phyloP scores from a whole-genome alignment of 2,113 vertebrate species.

The Mugil cephalus region DNA sequence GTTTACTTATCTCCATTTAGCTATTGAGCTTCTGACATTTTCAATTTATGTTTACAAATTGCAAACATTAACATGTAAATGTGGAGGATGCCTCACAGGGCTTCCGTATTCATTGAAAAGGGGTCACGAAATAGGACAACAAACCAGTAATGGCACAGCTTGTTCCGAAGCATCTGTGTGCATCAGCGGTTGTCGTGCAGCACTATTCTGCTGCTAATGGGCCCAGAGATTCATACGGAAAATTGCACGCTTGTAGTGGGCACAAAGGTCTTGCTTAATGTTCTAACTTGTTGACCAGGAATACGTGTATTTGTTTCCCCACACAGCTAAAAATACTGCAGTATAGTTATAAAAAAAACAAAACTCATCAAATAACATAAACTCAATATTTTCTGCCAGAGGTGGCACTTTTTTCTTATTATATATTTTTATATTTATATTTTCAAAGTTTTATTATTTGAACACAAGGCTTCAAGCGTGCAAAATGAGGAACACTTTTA shows the following conservation, averaged over 20 bases:
- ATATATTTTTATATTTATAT: background rate
- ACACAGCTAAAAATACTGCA: background rate
- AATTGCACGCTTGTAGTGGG: conserved; percentile 26
- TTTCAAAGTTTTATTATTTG: background rate
- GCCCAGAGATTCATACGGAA: conserved; percentile 36
- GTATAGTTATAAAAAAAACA: conserved; percentile 2
- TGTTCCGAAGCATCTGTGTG: conserved; percentile 58
- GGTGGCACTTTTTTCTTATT: no score
- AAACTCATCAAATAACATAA: background rate
- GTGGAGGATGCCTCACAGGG: conserved; percentile 77
- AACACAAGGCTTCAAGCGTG: conserved; percentile 1
- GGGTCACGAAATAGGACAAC: conserved; percentile 72
- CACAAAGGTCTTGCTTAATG: conserved; percentile 32
- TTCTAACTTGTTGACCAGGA: conserved; percentile 21
- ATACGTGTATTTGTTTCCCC: background rate
- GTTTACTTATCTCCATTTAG: conserved; percentile 84
- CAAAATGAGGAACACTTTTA: conserved; percentile 17
- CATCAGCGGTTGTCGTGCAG: conserved; percentile 48
- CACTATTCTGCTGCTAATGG: conserved; percentile 60
- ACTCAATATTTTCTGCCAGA: no score
- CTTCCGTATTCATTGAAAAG: conserved; percentile 71
- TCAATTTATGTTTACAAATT: conserved; percentile 86
- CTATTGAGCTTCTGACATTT: conserved; percentile 85
- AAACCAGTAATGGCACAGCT: conserved; percentile 72
- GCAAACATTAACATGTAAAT: conserved; percentile 83